A percentile compares a stretch with the other conserved stretches of the same genome.
Evolutionary conservation across 1,140 invertebrate genomes (phyloP).

Genomic region (Druon quercuslanigerum): DNA sequence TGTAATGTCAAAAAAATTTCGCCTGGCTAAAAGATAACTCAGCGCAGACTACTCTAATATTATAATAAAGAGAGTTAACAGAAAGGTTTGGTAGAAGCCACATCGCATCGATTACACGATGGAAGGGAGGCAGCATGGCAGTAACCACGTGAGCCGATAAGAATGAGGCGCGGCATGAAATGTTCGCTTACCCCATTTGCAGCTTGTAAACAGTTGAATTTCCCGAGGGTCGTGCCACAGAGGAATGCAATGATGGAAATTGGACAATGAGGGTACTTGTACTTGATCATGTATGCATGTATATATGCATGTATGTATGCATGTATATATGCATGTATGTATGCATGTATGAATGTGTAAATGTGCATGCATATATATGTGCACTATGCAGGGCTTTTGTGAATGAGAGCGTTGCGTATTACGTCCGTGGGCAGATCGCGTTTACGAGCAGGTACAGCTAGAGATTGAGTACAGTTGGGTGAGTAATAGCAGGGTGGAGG

Average conservation of each 20-base stretch:
- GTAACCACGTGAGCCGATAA: conserved; percentile 4
- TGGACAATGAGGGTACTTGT: background rate
- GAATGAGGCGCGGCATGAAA: conserved; percentile 22
- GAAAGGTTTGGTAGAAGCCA: conserved; percentile 25
- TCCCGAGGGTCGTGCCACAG: background rate
- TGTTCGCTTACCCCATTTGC: conserved; percentile 7
- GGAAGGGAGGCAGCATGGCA: background rate
- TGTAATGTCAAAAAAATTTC: conserved; percentile 3
- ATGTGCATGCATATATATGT: background rate
- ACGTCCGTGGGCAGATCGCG: conserved; percentile 5
- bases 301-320: too few relatives aligned
- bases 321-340: too few relatives aligned
- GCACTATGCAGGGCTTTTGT: background rate
- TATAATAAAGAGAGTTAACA: background rate
- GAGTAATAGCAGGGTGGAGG: conserved; percentile 24
- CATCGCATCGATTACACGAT: background rate
- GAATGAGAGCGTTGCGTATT: conserved; percentile 17
- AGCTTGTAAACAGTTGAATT: conserved; percentile 4
- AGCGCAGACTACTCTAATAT: background rate
- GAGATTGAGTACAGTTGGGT: conserved; percentile 25
- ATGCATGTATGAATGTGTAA: too few relatives aligned
- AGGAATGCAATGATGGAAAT: background rate
- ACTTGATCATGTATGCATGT: background rate
- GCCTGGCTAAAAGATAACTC: background rate
- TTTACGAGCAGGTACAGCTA: conserved; percentile 21